Evolutionary conservation across 2,888 invertebrate genomes (phyloP).

Genomic region (Oligia fasciuncula): DNA sequence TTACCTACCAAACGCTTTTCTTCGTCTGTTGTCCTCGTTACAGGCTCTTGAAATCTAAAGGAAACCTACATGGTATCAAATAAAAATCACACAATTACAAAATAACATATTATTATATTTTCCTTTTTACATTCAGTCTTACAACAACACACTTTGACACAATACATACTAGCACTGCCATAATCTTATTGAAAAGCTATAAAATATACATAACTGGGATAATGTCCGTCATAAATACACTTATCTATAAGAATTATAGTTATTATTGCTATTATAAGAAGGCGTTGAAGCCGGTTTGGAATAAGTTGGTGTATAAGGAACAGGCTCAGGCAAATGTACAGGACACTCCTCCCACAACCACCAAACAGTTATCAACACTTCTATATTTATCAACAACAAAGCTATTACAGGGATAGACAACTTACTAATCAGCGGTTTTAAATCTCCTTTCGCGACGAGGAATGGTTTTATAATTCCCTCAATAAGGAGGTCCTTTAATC

Average conservation of each 20-base stretch:
- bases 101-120: slow-evolving; percentile 32
- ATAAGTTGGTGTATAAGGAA: slow-evolving; percentile 59
- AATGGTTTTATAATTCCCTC: slow-evolving; percentile 84
- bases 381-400: slow-evolving; percentile 83
- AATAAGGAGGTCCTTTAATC: slow-evolving; percentile 81
- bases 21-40: neutral
- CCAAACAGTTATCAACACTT: slow-evolving; percentile 85
- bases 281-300: slow-evolving; percentile 68
- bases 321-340: slow-evolving; percentile 54
- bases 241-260: slow-evolving; percentile 73
- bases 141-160: slow-evolving; percentile 45
- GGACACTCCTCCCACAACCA: slow-evolving; percentile 89
- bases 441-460: slow-evolving; percentile 79
- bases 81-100: slow-evolving; percentile 40
- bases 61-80: slow-evolving; percentile 8
- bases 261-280: slow-evolving; percentile 52
- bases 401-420: slow-evolving; percentile 83
- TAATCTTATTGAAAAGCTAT: slow-evolving; percentile 52
- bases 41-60: neutral
- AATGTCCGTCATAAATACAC: slow-evolving; percentile 53
- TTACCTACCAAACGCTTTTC: neutral
- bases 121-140: slow-evolving; percentile 62
- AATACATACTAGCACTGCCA: slow-evolving; percentile 39
- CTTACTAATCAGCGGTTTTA: slow-evolving; percentile 84
- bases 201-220: slow-evolving; percentile 64